Percentiles rank a stretch among this genome's conserved stretches.
These are phyloP conservation scores for Pardalotus punctatus DNA, from an alignment of 2,113 vertebrate species.

Conservation along the genomic window DNA sequence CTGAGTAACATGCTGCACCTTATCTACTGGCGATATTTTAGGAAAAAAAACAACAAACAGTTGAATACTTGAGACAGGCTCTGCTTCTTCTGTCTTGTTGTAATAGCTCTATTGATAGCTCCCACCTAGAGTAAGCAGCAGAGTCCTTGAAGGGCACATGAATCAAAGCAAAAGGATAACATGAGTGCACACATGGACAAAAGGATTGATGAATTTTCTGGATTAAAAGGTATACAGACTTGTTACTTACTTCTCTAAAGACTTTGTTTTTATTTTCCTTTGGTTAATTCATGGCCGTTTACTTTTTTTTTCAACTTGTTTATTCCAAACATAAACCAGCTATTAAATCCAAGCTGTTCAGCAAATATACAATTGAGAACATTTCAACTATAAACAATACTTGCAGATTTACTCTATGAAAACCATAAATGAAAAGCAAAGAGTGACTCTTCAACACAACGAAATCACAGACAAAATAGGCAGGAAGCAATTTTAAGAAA, in stretches of 20 bases:
- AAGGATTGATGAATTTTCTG: not conserved
- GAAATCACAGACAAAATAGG: not conserved
- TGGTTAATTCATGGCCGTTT: not conserved
- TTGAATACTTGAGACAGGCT: not conserved
- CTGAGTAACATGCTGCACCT: not conserved
- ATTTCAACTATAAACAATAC: slow-evolving; percentile 34
- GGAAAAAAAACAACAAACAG: not conserved
- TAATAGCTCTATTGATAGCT: not conserved
- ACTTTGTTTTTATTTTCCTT: not conserved
- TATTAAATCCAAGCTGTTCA: slow-evolving; percentile 45
- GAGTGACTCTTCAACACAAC: not conserved
- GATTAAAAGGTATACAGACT: not conserved
- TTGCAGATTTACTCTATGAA: slow-evolving; percentile 5
- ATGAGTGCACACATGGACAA: not conserved
- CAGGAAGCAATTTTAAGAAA: not conserved
- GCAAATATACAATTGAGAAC: not conserved
- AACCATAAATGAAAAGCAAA: slow-evolving; percentile 24
- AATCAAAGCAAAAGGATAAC: not conserved
- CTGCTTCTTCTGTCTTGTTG: not conserved
- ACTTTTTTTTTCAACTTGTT: not conserved
- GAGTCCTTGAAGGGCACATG: not conserved
- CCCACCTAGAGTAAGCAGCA: not conserved
- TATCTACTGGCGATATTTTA: not conserved
- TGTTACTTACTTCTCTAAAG: not conserved
- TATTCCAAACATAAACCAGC: slow-evolving; percentile 28